Conservation (phyloP, 2,113 vertebrate genomes). For the Pimephales promelas region DNA sequence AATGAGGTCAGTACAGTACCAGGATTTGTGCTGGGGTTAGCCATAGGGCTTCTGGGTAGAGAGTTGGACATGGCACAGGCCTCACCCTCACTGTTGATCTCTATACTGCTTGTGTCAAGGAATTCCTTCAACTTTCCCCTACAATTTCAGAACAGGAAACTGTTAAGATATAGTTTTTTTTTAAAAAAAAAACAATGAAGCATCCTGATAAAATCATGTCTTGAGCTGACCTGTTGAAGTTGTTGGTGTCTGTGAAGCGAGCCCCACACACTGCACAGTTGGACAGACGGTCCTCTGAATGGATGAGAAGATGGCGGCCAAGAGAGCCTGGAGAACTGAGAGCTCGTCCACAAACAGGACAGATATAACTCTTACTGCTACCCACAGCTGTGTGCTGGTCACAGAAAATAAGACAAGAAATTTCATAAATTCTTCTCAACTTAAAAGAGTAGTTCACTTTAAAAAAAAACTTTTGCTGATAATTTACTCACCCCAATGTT, state of each 20-base stretch:
- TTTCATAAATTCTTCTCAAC: neutral
- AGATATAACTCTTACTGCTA: constrained; percentile 92
- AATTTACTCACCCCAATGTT: no score
- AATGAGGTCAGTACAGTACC: constrained; percentile 56
- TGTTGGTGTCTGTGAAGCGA: constrained; percentile 91
- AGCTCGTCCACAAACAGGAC: constrained; percentile 93
- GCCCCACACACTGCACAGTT: constrained; percentile 96
- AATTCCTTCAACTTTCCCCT: constrained; percentile 94
- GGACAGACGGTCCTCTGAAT: constrained; percentile 94
- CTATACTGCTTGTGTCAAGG: constrained; percentile 80
- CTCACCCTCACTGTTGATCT: constrained; percentile 73
- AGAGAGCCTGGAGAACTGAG: constrained; percentile 95
- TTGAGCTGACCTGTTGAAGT: constrained; percentile 89
- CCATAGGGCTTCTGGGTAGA: constrained; percentile 70
- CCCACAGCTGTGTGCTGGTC: constrained; percentile 91
- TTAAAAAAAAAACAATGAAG: neutral
- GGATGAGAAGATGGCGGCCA: constrained; percentile 94
- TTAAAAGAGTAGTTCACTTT: no score
- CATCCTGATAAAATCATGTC: neutral
- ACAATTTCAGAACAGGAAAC: neutral
- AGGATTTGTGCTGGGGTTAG: constrained; percentile 60
- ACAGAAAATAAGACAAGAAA: constrained; percentile 4
- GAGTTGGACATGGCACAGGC: constrained; percentile 69
- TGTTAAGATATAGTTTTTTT: neutral
- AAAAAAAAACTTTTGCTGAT: no score